These are phyloP conservation scores for Megalurothrips usitatus DNA, from an alignment of 2,888 invertebrate genomes.

Conservation along the genomic window DNA sequence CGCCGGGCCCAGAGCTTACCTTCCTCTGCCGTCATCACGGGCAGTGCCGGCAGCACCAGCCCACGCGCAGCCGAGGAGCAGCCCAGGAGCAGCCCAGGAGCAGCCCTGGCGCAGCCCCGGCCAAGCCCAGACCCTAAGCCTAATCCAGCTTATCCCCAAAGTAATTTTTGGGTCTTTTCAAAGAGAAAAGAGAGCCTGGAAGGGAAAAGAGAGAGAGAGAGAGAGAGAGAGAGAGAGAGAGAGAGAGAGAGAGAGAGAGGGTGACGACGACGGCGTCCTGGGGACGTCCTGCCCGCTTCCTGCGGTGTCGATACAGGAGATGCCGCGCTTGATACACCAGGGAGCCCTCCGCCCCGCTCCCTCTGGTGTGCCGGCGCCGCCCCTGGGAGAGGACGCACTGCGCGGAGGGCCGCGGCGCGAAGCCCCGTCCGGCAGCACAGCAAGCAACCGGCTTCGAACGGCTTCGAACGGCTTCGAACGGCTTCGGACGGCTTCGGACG, in stretches of 20 bases:
- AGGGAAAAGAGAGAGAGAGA: background rate
- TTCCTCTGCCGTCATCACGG: background rate
- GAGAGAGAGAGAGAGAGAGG: background rate
- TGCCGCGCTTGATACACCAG: background rate
- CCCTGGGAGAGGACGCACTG: background rate
- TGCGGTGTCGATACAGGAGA: background rate
- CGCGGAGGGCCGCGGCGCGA: too few species aligned
- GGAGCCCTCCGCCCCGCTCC: background rate
- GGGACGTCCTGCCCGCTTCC: background rate
- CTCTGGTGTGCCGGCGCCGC: too few species aligned
- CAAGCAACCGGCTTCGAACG: background rate
- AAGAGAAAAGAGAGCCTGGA: conserved; percentile 5
- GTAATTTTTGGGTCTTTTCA: conserved; percentile 24
- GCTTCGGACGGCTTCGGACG: background rate
- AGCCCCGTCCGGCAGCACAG: too few species aligned
- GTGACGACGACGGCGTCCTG: background rate
- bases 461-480: too few species aligned
- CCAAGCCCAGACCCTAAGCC: background rate
- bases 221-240: background rate
- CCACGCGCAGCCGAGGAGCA: background rate
- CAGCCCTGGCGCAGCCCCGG: background rate
- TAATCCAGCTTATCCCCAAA: conserved; percentile 21
- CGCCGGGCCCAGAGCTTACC: background rate
- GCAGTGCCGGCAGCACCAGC: background rate
- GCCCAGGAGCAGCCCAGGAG: background rate